Conservation (phyloP, 1,140 invertebrate species). For the Bombus balteatus region DNA sequence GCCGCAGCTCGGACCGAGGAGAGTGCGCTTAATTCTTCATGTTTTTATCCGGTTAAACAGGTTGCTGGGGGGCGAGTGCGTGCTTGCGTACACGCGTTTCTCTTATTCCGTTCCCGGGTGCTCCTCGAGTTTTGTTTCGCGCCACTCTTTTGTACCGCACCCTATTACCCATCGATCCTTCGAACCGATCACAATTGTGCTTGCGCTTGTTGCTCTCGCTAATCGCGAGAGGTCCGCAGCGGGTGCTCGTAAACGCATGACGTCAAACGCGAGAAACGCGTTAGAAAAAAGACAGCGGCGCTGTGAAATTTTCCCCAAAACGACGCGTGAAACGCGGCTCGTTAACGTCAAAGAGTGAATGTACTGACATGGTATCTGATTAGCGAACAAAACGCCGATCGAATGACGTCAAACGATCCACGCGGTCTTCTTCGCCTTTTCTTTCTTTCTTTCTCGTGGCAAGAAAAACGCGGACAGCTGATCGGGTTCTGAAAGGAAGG, state of each 20-base stretch:
- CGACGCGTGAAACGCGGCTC: not conserved
- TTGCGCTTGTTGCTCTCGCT: not conserved
- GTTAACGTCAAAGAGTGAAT: slow-evolving; percentile 48
- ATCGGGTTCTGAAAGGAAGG: not conserved
- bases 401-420: slow-evolving; percentile 27
- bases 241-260: slow-evolving; percentile 22
- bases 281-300: slow-evolving; percentile 8
- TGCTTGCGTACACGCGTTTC: slow-evolving; percentile 1
- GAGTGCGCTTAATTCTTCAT: slow-evolving; percentile 33
- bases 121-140: not conserved
- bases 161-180: not conserved
- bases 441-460: not conserved
- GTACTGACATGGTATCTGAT: not conserved
- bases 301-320: slow-evolving; percentile 13
- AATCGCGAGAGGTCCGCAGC: not conserved
- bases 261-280: slow-evolving; percentile 15
- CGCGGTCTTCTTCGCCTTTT: not conserved
- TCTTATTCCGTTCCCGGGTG: slow-evolving; percentile 24
- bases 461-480: not conserved
- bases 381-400: slow-evolving; percentile 19
- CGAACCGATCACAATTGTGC: not conserved
- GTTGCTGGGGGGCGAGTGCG: not conserved
- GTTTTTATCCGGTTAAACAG: slow-evolving; percentile 43
- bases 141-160: not conserved
- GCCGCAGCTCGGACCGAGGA: not conserved